Percentiles rank a stretch among this genome's conserved stretches.
Conservation (phyloP, 2,888 invertebrate genomes). For the Gari tellinella region DNA sequence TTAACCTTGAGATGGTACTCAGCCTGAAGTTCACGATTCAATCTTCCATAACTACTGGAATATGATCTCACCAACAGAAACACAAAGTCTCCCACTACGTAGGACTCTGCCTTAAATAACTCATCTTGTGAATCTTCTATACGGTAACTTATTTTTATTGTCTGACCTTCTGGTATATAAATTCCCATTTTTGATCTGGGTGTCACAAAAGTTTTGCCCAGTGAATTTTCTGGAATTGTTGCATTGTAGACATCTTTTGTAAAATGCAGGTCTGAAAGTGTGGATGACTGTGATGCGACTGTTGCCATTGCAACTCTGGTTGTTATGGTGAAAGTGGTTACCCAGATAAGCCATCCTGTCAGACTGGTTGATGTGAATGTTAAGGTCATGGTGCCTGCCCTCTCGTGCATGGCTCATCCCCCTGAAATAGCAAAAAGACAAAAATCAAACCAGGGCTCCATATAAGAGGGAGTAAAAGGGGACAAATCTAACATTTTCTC, state of each 20-base stretch:
- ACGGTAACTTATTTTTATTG: constrained; percentile 89
- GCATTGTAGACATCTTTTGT: constrained; percentile 80
- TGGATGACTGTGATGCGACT: constrained; percentile 11
- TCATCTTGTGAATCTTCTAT: constrained; percentile 93
- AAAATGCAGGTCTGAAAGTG: constrained; percentile 68
- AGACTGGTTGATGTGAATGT: constrained; percentile 22
- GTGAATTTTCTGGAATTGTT: constrained; percentile 79
- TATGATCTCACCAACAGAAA: constrained; percentile 95
- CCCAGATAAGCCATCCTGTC: constrained; percentile 40
- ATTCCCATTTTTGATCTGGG: constrained; percentile 93
- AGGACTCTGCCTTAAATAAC: constrained; percentile 96
- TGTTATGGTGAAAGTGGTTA: constrained; percentile 51
- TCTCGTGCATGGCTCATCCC: constrained; percentile 45
- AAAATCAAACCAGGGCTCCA: neutral
- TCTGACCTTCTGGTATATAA: constrained; percentile 84
- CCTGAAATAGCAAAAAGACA: neutral
- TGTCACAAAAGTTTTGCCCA: constrained; percentile 91
- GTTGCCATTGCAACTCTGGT: constrained; percentile 35
- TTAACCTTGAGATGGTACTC: constrained; percentile 91
- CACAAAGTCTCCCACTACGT: constrained; percentile 96
- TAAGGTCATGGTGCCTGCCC: constrained; percentile 18
- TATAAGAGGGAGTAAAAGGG: too few species aligned
- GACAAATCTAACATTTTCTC: too few species aligned
- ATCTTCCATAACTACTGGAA: constrained; percentile 93
- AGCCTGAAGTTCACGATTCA: constrained; percentile 96